These are phyloP conservation scores for Pteronotus mesoamericanus DNA, from an alignment of 2,797 vertebrate genomes.

Conservation along the genomic window DNA sequence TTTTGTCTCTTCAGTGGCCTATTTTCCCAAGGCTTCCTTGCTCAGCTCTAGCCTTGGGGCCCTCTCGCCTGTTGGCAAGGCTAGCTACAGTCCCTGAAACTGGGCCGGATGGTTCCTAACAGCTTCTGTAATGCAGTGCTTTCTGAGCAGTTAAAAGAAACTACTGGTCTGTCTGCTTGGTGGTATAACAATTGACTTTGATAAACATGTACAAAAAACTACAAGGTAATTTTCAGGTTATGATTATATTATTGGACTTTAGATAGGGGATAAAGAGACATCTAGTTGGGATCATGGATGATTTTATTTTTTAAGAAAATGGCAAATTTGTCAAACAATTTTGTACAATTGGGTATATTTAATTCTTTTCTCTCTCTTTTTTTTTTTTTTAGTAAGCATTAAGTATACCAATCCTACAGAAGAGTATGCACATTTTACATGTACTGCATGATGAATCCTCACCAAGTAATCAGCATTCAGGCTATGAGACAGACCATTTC, in stretches of 20 bases:
- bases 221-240: background rate
- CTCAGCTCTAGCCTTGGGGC: too few species aligned
- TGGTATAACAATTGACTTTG: background rate
- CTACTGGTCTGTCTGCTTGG: background rate
- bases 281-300: background rate
- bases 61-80: too few species aligned
- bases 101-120: too few species aligned
- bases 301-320: background rate
- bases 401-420: background rate
- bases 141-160: background rate
- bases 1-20: too few species aligned
- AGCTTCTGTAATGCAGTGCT: background rate
- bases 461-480: background rate
- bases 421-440: background rate
- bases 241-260: background rate
- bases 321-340: background rate
- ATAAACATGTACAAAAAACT: background rate
- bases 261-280: background rate
- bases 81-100: too few species aligned
- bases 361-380: background rate
- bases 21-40: too few species aligned
- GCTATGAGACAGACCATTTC: background rate
- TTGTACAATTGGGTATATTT: background rate
- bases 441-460: background rate
- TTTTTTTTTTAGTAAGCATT: background rate